phyloP scores from a whole-genome alignment of 2,888 invertebrate genomes.

The Monopis laevigella region DNA sequence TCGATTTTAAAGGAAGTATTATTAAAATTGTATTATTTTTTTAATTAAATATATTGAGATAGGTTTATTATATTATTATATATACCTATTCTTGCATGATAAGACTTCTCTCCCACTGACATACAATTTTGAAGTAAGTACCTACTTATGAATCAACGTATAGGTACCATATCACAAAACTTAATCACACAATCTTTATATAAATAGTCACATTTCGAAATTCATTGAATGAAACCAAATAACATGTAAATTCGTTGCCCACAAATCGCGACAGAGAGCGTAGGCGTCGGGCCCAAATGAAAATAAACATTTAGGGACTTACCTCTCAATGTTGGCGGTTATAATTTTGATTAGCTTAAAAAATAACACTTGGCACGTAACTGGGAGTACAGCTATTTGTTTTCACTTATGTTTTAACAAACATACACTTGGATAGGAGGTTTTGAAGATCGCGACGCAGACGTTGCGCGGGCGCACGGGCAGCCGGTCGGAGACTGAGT shows the following conservation, averaged over 20 bases:
- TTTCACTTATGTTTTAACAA: constrained; percentile 43
- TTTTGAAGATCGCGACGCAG: constrained; percentile 31
- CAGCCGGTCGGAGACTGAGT: constrained; percentile 45
- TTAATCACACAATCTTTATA: constrained; percentile 31
- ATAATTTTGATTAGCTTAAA: constrained; percentile 59
- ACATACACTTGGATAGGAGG: constrained; percentile 37
- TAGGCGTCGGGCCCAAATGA: constrained; percentile 58
- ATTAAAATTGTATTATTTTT: too few species aligned
- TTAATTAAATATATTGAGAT: too few species aligned
- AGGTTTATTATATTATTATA: too few species aligned
- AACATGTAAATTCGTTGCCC: constrained; percentile 63
- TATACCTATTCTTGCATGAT: too few species aligned
- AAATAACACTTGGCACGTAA: constrained; percentile 44
- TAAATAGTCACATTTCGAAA: constrained; percentile 46
- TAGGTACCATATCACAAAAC: constrained; percentile 22
- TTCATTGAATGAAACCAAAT: constrained; percentile 55
- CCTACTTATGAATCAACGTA: constrained; percentile 9
- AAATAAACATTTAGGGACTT: constrained; percentile 53
- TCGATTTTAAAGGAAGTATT: too few species aligned
- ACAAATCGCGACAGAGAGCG: constrained; percentile 63
- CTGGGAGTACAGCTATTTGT: constrained; percentile 33
- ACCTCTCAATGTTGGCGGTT: constrained; percentile 54
- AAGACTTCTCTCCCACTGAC: too few species aligned
- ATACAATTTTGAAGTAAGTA: too few species aligned
- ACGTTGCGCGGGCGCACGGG: constrained; percentile 26